Evolutionary conservation across 2,797 vertebrate species (phyloP), one percentile per base, ranked within the genome.

Genomic region (Pantherophis alleghaniensis): DNA sequence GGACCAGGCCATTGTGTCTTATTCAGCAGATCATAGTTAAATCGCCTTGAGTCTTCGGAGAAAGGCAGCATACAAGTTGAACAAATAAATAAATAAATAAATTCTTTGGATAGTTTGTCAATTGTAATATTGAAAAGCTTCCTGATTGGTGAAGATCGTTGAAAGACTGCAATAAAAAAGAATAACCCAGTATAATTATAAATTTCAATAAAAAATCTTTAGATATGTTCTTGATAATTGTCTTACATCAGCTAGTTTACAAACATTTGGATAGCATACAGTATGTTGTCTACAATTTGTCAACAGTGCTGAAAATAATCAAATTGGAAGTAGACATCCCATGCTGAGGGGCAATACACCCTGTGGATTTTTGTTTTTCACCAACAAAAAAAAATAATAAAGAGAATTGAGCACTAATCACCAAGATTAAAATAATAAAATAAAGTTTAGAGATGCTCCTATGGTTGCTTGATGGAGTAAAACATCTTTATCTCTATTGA

Each of bases 221-320:
- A 91, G 69, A 92, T 95, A 95, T 95, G 91, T 92, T 22, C 42
- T 95, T 92, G 88, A 92, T 92, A 94, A 93, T 96, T 95, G 92
- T 94, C 90, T 95, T 94, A 83, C 32, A 37, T 63, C 32, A 37
- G 22, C 2, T 63, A 87, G 3, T 32, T 87, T 32, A 13, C 32
- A 57, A 32, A 28, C 2, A 24, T 87, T 37, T 53, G 86, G 9
- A n/a, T 69, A 47, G 53, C 53, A 88, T 57, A 10, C 51, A 53
- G 51, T 53, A 74, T 88, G 32, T 37, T 22, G 47, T 24, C 12
- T 51, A 56, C 22, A 66, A 2, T 16, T 91, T 66, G n/a, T 91
- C 83, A 55, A 63, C 47, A 66, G 28, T 63, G 26, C 26, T 86
- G 79, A 86, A 51, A 20, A 91, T 83, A 47, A 59, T 83, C 69